Percentiles rank a stretch among this genome's conserved stretches.
Conservation (phyloP, 2,888 invertebrate genomes). For the Eupithecia inturbata region DNA sequence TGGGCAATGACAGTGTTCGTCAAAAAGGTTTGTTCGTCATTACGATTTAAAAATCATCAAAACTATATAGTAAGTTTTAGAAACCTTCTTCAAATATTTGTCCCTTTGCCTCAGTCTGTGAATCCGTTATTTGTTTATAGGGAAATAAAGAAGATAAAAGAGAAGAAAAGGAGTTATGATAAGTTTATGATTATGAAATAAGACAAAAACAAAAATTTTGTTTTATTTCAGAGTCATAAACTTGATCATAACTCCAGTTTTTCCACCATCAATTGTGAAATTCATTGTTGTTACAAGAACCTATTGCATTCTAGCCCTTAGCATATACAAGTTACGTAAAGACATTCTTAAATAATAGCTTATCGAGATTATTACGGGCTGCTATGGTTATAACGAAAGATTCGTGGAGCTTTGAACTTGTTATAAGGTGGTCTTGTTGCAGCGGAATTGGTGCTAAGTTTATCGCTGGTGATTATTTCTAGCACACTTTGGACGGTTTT, state of each 20-base stretch:
- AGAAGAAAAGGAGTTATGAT: no score
- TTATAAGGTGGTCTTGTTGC: not conserved
- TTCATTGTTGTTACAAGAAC: slow-evolving; percentile 21
- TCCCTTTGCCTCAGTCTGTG: not conserved
- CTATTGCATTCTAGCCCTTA: slow-evolving; percentile 18
- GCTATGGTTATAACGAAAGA: slow-evolving; percentile 17
- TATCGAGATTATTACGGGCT: slow-evolving; percentile 19
- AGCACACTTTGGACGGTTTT: no score
- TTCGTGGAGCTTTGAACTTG: slow-evolving; percentile 11
- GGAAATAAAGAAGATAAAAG: no score
- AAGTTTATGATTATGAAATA: no score
- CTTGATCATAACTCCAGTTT: not conserved
- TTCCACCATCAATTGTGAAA: slow-evolving; percentile 10
- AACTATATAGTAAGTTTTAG: no score
- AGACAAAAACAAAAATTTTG: no score
- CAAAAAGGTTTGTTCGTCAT: no score
- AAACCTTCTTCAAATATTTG: not conserved
- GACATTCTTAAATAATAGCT: slow-evolving; percentile 25
- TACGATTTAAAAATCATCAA: no score
- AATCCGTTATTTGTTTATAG: not conserved
- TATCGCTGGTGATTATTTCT: no score
- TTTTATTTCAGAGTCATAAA: not conserved
- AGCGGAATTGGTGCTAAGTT: not conserved
- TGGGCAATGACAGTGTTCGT: not conserved
- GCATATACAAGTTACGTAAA: slow-evolving; percentile 27